Percentiles rank a stretch among this genome's conserved stretches.
Conservation (phyloP, 2,888 invertebrate species). For the Pimpla rufipes region DNA sequence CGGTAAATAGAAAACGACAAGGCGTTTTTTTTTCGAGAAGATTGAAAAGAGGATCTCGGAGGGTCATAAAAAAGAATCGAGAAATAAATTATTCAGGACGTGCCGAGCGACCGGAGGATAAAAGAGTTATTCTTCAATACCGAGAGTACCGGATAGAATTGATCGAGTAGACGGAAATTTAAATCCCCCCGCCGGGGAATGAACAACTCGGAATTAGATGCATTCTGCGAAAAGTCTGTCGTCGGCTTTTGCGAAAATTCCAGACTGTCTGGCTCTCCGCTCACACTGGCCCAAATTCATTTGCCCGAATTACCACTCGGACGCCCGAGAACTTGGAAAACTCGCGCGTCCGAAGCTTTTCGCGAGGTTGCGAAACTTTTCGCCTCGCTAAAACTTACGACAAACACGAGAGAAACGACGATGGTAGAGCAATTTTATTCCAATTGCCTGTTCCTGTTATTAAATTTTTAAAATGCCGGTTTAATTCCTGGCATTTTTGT, state of each 20-base stretch:
- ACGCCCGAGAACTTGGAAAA: conserved; percentile 32
- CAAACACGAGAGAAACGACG: neutral
- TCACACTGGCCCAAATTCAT: conserved; percentile 36
- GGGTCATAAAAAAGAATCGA: conserved; percentile 18
- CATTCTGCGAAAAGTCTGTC: conserved; percentile 17
- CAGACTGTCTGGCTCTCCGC: conserved; percentile 22
- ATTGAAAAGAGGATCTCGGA: conserved; percentile 28
- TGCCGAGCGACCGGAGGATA: conserved; percentile 8
- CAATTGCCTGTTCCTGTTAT: conserved; percentile 1
- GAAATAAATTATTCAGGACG: conserved; percentile 37
- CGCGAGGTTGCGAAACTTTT: conserved; percentile 37
- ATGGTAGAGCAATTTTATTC: no score
- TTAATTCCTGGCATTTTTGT: no score
- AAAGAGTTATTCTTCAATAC: conserved; percentile 37
- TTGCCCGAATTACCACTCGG: conserved; percentile 50
- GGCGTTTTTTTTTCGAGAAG: neutral
- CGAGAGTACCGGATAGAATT: neutral
- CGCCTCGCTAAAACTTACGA: neutral
- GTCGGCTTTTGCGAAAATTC: conserved; percentile 31
- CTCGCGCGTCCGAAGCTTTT: conserved; percentile 23
- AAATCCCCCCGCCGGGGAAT: conserved; percentile 19
- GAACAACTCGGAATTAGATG: conserved; percentile 48
- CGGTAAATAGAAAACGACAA: neutral
- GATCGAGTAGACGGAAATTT: conserved; percentile 32
- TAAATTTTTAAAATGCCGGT: conserved; percentile 27